phyloP scores from a whole-genome alignment of 2,113 vertebrate species.

The Amblyornis subalaris region DNA sequence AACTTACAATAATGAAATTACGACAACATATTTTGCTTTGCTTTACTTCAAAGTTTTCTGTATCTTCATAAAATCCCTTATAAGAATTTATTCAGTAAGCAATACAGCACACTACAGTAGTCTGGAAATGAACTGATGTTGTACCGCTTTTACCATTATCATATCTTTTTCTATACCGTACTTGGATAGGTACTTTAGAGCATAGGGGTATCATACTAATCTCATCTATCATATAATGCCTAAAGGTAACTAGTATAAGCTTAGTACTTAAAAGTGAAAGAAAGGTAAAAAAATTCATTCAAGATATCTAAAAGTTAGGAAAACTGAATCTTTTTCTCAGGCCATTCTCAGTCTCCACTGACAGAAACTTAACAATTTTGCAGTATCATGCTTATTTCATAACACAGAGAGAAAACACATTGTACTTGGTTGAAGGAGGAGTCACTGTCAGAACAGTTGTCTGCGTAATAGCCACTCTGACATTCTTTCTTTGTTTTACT shows the following conservation, averaged over 20 bases:
- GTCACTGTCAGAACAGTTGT: slow-evolving; percentile 95
- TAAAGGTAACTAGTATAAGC: not conserved
- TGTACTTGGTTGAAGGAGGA: slow-evolving; percentile 91
- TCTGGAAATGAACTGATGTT: not conserved
- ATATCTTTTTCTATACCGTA: not conserved
- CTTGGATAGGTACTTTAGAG: not conserved
- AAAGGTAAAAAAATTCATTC: not conserved
- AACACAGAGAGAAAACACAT: not conserved
- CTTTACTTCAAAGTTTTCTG: not conserved
- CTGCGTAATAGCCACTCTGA: slow-evolving; percentile 73
- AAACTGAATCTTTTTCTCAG: not conserved
- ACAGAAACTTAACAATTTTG: not conserved
- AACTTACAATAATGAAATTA: not conserved
- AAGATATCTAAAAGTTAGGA: not conserved
- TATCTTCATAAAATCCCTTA: not conserved
- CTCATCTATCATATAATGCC: not conserved
- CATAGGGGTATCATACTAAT: not conserved
- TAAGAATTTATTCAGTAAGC: not conserved
- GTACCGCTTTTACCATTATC: not conserved
- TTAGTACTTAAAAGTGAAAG: not conserved
- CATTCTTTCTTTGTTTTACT: slow-evolving; percentile 70
- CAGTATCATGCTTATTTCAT: not conserved
- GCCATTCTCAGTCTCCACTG: not conserved
- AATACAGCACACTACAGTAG: not conserved
- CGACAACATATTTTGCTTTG: not conserved